Percentiles rank a stretch among this genome's conserved stretches.
Evolutionary conservation across 2,113 vertebrate species (phyloP).

Genomic region (Pungitius pungitius): DNA sequence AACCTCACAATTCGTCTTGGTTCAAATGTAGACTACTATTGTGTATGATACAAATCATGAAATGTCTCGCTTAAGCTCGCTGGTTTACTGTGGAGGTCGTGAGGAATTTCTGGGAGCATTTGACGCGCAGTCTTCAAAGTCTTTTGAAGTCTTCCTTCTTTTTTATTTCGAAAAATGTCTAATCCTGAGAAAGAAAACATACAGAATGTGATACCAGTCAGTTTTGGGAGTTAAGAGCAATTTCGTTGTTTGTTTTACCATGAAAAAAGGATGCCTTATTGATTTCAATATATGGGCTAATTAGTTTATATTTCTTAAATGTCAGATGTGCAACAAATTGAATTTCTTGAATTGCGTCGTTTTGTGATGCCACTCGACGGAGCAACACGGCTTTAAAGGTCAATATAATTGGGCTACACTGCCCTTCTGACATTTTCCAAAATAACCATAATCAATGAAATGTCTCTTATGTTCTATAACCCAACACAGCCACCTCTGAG

Average conservation of each 20-base stretch:
- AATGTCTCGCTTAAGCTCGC: background rate
- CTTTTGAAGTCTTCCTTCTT: slow-evolving; percentile 8
- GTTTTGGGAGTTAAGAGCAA: background rate
- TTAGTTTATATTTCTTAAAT: background rate
- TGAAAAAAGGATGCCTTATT: background rate
- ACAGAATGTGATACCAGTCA: background rate
- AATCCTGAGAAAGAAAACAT: background rate
- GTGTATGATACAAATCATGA: background rate
- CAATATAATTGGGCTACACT: slow-evolving; percentile 57
- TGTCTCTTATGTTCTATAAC: slow-evolving; percentile 55
- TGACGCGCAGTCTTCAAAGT: slow-evolving; percentile 15
- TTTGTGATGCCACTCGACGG: slow-evolving; percentile 40
- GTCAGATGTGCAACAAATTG: slow-evolving; percentile 42
- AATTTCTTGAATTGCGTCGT: slow-evolving; percentile 42
- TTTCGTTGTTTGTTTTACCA: slow-evolving; percentile 12
- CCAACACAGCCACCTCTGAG: slow-evolving; percentile 36
- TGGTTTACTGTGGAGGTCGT: slow-evolving; percentile 6
- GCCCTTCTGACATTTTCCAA: slow-evolving; percentile 71
- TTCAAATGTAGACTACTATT: background rate
- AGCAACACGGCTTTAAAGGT: slow-evolving; percentile 67
- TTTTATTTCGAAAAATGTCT: background rate
- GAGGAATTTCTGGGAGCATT: background rate
- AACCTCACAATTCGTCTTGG: background rate
- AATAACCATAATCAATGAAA: slow-evolving; percentile 75
- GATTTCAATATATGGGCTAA: background rate